phyloP scores from a whole-genome alignment of 2,113 vertebrate species.

The Hemiprocne comata region DNA sequence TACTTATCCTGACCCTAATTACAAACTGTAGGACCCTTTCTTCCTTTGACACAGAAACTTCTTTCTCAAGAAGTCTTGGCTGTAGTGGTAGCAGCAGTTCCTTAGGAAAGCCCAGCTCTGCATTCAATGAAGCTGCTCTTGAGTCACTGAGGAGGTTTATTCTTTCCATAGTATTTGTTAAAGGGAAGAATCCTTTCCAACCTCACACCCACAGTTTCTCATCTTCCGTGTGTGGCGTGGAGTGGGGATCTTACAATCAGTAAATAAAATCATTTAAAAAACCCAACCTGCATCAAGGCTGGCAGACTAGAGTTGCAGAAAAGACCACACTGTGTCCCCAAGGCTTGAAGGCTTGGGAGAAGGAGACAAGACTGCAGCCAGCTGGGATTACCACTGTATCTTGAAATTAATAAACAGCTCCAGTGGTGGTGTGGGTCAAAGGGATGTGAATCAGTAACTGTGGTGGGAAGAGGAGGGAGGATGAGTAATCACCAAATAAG shows the following conservation, averaged over 20 bases:
- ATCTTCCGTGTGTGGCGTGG: background rate
- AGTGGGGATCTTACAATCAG: background rate
- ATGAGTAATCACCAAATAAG: background rate
- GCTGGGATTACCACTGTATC: background rate
- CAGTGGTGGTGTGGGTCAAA: background rate
- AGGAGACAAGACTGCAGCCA: background rate
- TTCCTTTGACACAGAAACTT: background rate
- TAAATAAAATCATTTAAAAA: background rate
- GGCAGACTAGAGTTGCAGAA: background rate
- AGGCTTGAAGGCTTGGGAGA: background rate
- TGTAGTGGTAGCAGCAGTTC: background rate
- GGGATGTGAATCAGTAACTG: background rate
- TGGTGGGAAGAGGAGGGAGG: background rate
- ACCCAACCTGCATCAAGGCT: background rate
- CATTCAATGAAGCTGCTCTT: background rate
- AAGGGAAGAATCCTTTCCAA: background rate
- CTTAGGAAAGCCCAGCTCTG: background rate
- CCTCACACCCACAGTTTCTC: background rate
- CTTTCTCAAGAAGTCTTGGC: background rate
- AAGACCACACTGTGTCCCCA: background rate
- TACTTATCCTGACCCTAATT: background rate
- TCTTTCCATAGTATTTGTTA: background rate
- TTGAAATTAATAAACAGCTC: background rate
- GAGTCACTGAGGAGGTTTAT: background rate
- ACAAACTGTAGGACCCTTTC: background rate